Conservation (phyloP, 2,888 invertebrate species). For the Drosophila infuscata region DNA sequence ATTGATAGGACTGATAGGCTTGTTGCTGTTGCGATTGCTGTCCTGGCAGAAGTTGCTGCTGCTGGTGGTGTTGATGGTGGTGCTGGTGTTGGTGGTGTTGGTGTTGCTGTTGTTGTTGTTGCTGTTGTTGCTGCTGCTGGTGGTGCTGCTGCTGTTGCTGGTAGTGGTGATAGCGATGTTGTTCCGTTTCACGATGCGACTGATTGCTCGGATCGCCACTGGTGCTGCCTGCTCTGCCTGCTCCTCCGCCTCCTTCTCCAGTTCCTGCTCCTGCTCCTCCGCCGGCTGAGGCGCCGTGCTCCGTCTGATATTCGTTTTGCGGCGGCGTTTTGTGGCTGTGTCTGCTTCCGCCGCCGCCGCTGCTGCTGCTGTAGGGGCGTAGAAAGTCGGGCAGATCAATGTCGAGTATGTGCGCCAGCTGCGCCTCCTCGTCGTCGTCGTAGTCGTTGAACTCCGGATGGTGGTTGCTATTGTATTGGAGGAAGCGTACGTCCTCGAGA, state of each 20-base stretch:
- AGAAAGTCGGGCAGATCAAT: conserved; percentile 72
- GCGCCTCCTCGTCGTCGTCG: conserved; percentile 72
- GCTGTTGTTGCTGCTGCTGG: conserved; percentile 44
- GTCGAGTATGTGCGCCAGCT: conserved; percentile 74
- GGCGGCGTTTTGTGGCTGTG: conserved; percentile 78
- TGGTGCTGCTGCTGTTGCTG: conserved; percentile 52
- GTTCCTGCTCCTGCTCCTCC: conserved; percentile 49
- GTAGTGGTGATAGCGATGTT: conserved; percentile 65
- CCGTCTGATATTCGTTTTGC: conserved; percentile 75
- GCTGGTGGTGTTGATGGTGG: conserved; percentile 55
- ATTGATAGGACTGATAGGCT: conserved; percentile 66
- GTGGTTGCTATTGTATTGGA: conserved; percentile 62
- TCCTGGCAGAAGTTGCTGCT: conserved; percentile 58
- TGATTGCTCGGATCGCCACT: conserved; percentile 9
- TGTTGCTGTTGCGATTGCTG: conserved; percentile 65
- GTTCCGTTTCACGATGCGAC: conserved; percentile 55
- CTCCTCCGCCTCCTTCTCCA: conserved; percentile 44
- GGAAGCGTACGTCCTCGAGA: conserved; percentile 69
- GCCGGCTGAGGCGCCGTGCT: conserved; percentile 73
- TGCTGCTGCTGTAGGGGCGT: conserved; percentile 74
- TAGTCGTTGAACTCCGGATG: conserved; percentile 55
- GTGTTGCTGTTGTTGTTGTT: conserved; percentile 51
- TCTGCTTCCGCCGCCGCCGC: conserved; percentile 66
- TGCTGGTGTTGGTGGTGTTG: conserved; percentile 52
- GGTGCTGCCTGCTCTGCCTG: conserved; percentile 17